These are phyloP conservation scores for Ictidomys tridecemlineatus DNA, from an alignment of 2,113 vertebrate species.

Conservation along the genomic window DNA sequence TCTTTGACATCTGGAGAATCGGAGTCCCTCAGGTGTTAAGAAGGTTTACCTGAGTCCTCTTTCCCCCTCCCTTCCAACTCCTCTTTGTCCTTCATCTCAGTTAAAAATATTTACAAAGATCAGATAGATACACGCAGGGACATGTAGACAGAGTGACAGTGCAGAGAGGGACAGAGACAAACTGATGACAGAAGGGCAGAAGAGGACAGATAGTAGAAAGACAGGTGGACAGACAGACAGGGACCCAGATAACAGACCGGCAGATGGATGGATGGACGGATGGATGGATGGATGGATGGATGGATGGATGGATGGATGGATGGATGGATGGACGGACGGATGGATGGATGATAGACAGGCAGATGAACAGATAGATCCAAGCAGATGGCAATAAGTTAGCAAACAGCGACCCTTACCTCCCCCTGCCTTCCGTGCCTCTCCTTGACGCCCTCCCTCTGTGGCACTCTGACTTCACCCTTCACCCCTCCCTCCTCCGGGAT, in stretches of 20 bases:
- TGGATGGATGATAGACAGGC: no score
- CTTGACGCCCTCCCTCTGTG: neutral
- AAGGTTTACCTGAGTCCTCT: neutral
- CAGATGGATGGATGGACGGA: no score
- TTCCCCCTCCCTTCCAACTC: neutral
- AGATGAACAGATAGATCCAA: neutral
- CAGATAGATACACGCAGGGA: neutral
- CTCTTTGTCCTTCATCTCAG: neutral
- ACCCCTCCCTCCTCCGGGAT: neutral
- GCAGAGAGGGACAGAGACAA: no score
- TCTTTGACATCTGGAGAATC: neutral
- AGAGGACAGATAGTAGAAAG: no score
- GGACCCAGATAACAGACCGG: no score
- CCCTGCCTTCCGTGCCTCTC: neutral
- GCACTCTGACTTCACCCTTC: neutral
- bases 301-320: no score
- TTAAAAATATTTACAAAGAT: neutral
- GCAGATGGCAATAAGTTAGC: neutral
- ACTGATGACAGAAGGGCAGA: no score
- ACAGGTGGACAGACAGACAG: no score
- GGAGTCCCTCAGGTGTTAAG: neutral
- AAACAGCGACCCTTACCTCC: neutral
- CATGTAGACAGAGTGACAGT: neutral
- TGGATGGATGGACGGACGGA: accelerated
- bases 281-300: no score